These are phyloP conservation scores for Dryobates pubescens DNA, from an alignment of 2,797 vertebrate genomes.

Conservation along the genomic window DNA sequence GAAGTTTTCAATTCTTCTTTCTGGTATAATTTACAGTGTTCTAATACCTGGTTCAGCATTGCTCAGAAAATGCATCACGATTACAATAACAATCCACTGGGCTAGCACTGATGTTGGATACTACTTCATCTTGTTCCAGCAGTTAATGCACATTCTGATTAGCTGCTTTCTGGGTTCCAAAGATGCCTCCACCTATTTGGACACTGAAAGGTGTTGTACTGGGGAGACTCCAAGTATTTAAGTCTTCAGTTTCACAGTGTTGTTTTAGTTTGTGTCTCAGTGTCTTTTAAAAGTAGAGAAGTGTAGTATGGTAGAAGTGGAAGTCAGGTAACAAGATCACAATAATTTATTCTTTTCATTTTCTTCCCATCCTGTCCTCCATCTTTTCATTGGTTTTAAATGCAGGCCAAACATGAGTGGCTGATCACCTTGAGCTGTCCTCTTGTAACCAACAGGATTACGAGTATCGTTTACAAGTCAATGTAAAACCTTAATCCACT, in stretches of 20 bases:
- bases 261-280: neutral
- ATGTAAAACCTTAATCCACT: neutral
- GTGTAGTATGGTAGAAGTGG: neutral
- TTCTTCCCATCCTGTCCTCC: neutral
- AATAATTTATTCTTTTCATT: neutral
- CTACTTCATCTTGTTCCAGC: neutral
- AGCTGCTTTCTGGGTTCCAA: neutral
- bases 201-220: neutral
- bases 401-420: neutral
- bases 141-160: neutral
- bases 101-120: neutral
- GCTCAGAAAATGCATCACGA: neutral
- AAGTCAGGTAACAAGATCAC: neutral
- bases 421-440: neutral
- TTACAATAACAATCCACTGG: neutral
- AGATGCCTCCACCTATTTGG: neutral
- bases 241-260: neutral
- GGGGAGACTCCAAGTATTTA: neutral
- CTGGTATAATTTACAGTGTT: neutral
- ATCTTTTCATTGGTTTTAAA: rapidly evolving
- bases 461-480: rapidly evolving
- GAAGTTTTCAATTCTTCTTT: neutral
- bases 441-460: neutral
- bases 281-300: neutral
- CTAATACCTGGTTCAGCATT: neutral